A percentile compares a stretch with the other conserved stretches of the same genome.
Evolutionary conservation across 1,140 invertebrate species (phyloP).

Genomic region (Drosophila busckii): DNA sequence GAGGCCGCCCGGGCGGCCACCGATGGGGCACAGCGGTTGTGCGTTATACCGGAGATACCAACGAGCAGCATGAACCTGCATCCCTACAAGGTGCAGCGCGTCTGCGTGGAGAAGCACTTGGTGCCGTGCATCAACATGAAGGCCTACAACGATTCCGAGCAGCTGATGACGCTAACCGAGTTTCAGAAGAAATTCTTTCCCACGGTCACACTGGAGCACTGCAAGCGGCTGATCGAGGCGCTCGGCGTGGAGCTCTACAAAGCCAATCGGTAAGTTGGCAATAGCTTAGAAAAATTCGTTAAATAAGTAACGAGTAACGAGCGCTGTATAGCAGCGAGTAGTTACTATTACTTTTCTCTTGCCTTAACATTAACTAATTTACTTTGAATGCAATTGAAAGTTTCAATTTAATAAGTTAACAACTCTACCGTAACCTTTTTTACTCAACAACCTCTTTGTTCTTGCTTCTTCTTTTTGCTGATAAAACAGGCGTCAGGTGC

Average conservation of each 20-base stretch:
- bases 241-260: slow-evolving; percentile 88
- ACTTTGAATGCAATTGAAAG: no score
- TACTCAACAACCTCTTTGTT: background rate
- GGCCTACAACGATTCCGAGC: slow-evolving; percentile 88
- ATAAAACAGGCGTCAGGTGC: slow-evolving; percentile 86
- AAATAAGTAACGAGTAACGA: no score
- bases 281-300: background rate
- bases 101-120: slow-evolving; percentile 88
- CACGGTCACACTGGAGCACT: slow-evolving; percentile 84
- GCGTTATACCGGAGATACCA: slow-evolving; percentile 70
- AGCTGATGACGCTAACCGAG: slow-evolving; percentile 90
- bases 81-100: slow-evolving; percentile 86
- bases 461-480: background rate
- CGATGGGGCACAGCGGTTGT: slow-evolving; percentile 54
- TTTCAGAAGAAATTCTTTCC: slow-evolving; percentile 90
- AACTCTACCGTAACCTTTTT: no score
- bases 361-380: no score
- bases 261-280: slow-evolving; percentile 86
- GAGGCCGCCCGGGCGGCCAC: slow-evolving; percentile 47
- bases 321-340: no score
- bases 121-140: slow-evolving; percentile 92
- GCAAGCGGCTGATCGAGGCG: slow-evolving; percentile 88
- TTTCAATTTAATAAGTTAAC: no score
- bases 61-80: slow-evolving; percentile 58
- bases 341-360: no score